Evolutionary conservation across 2,113 vertebrate species (phyloP), one percentile per base, ranked within the genome.

Genomic region (Lophochroa leadbeateri): DNA sequence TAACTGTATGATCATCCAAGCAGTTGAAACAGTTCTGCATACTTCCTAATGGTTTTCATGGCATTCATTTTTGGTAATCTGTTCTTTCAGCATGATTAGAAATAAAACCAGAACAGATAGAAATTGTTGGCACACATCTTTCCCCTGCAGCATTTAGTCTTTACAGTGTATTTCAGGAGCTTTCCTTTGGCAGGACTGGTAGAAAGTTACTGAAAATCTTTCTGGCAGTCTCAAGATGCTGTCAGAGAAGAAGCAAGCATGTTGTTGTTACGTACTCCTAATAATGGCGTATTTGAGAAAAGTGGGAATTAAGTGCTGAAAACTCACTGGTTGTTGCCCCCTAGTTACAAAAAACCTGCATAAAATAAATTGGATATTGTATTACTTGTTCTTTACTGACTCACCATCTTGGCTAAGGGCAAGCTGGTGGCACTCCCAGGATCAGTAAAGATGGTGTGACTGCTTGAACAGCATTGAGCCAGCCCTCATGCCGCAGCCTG

Each of bases 401-500:
- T 67, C 64, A 53, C 55, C 33, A 21, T 25, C 33, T 46, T 35
- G 25, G 47, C 47, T 35, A 28, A 80, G 70, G 64, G 44, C 55
- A 52, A n/a, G 47, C 58, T 67, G 76, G 57, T 23, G 5, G 20
- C 47, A 7, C 37, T 63, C 47, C 35, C 78, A 79, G 46, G 16
- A 33, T 23, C 31, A 23, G 17, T 5, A 11, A 31, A 20, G 79
- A 19, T 20, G n/a, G 41, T 47, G 19, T 3, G 17, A 10, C 10
- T 29, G 43, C 60, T 37, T 1, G 28, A 17, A 5, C 3, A 44
- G 64, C 29, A 2, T 29, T 6, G 28, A 28, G 12, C 33, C 52
- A 35, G 52, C 61, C 61, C 50, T 21, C 2, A 23, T 0, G 1
- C 37, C 21, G 3, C 39, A 20, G 33, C 39, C n/a, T 3, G 16